Conservation (phyloP, 1,140 invertebrate genomes). For the Bombus turneri region DNA sequence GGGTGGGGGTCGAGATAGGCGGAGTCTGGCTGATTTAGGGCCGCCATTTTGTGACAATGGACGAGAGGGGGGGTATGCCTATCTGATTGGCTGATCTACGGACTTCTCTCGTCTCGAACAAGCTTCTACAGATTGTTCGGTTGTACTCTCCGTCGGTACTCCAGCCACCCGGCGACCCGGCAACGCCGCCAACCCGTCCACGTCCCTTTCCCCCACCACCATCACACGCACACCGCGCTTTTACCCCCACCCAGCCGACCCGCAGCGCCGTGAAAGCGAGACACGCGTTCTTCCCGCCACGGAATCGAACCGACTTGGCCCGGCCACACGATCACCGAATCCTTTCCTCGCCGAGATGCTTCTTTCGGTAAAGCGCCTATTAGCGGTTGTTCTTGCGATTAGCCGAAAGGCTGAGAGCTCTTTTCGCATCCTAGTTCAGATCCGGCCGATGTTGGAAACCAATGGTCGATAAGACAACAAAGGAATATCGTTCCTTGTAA, state of each 20-base stretch:
- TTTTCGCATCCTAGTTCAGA: no score
- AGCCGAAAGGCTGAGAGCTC: no score
- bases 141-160: conserved; percentile 78
- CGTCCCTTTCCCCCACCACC: conserved; percentile 31
- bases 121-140: conserved; percentile 82
- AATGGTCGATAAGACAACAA: no score
- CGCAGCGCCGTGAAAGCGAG: conserved; percentile 19
- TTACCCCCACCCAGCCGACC: background rate
- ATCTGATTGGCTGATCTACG: conserved; percentile 83
- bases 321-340: background rate
- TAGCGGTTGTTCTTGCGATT: background rate
- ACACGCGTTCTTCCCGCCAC: conserved; percentile 44
- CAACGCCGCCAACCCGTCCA: conserved; percentile 67
- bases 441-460: no score
- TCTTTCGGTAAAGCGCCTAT: background rate
- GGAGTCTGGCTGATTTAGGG: conserved; percentile 82
- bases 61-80: conserved; percentile 79
- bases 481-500: no score
- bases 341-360: background rate
- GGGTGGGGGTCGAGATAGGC: conserved; percentile 74
- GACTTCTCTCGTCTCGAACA: conserved; percentile 81
- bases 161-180: conserved; percentile 76
- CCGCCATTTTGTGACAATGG: conserved; percentile 83
- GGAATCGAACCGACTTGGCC: background rate
- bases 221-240: background rate